Percentiles rank a stretch among this genome's conserved stretches.
phyloP scores from a whole-genome alignment of 2,797 vertebrate species.

The Alcedo atthis region DNA sequence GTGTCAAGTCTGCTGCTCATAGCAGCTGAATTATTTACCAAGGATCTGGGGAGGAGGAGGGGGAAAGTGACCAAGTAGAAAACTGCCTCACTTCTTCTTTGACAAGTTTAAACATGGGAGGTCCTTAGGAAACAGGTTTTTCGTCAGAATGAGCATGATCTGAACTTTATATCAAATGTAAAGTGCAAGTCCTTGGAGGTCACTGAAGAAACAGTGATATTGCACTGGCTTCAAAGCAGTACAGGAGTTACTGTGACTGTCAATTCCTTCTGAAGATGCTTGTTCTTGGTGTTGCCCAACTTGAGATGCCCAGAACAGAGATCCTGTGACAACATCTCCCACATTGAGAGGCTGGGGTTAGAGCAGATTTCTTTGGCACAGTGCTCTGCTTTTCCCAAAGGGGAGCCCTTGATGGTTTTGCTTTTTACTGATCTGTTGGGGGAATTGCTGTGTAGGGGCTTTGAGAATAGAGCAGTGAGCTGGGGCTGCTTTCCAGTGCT shows the following conservation, averaged over 20 bases:
- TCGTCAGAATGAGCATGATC: not conserved
- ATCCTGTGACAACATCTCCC: rapidly evolving
- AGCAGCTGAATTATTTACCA: not conserved
- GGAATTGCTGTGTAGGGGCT: not conserved
- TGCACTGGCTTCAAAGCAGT: not conserved
- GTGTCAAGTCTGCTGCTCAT: not conserved
- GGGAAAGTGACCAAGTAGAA: not conserved
- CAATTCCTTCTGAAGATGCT: not conserved
- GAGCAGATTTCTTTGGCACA: not conserved
- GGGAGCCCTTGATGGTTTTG: not conserved
- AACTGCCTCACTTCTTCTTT: not conserved
- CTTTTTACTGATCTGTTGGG: not conserved
- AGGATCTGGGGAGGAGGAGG: not conserved
- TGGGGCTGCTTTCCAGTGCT: not conserved
- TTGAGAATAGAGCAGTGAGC: not conserved
- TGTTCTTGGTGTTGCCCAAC: not conserved
- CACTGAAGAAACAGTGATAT: not conserved
- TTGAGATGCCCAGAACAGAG: not conserved
- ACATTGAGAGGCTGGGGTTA: not conserved
- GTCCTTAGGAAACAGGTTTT: not conserved
- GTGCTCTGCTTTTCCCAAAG: not conserved
- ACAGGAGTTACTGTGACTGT: not conserved
- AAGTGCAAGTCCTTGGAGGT: not conserved
- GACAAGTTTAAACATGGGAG: not conserved
- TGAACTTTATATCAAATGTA: not conserved